Base-by-base conservation (phyloP, 2,888 invertebrate species). In the Callyntrura sp. region DNA sequence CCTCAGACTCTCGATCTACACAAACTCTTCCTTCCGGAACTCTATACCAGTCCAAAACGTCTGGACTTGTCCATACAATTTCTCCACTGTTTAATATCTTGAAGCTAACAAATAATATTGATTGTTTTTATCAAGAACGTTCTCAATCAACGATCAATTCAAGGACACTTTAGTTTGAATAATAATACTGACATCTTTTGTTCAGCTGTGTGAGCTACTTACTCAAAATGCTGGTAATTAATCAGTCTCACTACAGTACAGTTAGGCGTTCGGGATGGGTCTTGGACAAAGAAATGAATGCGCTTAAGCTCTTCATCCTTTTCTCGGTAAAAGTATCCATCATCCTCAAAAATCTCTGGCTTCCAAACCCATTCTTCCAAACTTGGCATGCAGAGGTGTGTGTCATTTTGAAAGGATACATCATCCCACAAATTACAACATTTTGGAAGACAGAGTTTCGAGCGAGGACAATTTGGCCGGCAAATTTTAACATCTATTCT, bases 381-480 rank as follows among this genome's bases (percentile, higher is more conserved):
- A 55, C 88, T 90, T n/a, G 91, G 85, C 43, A 86, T 68, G 45
- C 91, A 91, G 14, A 65, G 55, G 12, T 88, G 85, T 0, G 91
- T 85, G 25, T 90, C 90, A 70, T 91, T 91, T 65, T 85, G 87
- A 48, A 91, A 90, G 6, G 90, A 85, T 3, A 91, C 90, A 28
- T 91, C 91, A 62, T 91, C 90, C 91, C 91, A 91, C 60, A 91
- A 79, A 70, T 88, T 88, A 51, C 91, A 91, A 45, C 91, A 91
- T 83, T 91, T 91, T 45, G 91, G 91, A 0, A 91, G 79, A 51
- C 90, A 91, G 12, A 91, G 43, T 43, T 91, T 90, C 9, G 88
- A 85, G 0, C 48, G n/a, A 2, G 85, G 88, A 78, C 91, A 91
- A 25, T 91, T 84, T 6, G 91, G 91, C 35, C 60, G 85, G 79